Percentiles rank a stretch among this genome's conserved stretches.
These are phyloP conservation scores for Sebastes elongatus DNA, from an alignment of 2,797 vertebrate species.

Conservation along the genomic window DNA sequence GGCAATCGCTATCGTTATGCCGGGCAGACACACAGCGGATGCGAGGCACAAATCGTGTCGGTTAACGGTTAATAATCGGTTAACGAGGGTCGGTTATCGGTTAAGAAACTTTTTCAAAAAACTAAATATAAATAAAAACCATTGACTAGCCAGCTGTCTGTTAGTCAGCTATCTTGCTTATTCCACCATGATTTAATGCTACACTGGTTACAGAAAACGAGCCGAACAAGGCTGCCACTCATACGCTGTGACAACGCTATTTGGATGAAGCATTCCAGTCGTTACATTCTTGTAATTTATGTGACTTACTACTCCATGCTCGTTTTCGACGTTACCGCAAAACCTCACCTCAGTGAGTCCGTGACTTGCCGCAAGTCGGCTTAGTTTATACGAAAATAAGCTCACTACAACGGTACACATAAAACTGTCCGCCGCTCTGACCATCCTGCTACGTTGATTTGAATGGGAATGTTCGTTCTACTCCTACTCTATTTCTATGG, in stretches of 20 bases:
- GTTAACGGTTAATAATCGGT: too few species aligned
- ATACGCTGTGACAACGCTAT: background rate
- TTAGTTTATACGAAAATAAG: background rate
- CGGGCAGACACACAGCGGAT: too few species aligned
- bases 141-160: too few species aligned
- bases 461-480: background rate
- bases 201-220: background rate
- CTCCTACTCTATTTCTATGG: too few species aligned
- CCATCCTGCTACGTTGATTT: background rate
- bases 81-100: too few species aligned
- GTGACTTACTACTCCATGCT: background rate
- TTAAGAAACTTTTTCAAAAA: too few species aligned
- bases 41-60: too few species aligned
- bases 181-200: background rate
- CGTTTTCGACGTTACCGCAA: background rate
- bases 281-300: background rate
- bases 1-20: too few species aligned
- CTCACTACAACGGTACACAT: background rate
- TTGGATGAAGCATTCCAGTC: background rate
- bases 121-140: too few species aligned
- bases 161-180: background rate
- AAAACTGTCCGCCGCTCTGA: background rate
- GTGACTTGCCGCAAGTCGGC: background rate
- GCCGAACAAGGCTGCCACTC: background rate
- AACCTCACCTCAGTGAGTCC: background rate